Conservation (phyloP, 2,113 vertebrate genomes). For the Desmodus rotundus region DNA sequence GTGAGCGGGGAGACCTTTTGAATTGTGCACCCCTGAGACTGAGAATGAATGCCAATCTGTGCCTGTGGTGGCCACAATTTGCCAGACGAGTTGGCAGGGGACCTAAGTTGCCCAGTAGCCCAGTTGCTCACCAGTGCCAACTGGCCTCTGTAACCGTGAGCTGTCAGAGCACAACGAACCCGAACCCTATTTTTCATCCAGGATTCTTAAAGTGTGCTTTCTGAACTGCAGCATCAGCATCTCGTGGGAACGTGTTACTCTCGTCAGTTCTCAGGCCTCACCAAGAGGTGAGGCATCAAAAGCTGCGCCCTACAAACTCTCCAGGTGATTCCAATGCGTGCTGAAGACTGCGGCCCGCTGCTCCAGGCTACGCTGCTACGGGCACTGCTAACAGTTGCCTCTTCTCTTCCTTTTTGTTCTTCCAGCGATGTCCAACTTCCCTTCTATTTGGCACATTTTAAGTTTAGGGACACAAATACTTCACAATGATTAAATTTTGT, state of each 20-base stretch:
- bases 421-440: not conserved
- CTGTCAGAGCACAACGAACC: not conserved
- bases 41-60: not conserved
- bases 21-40: not conserved
- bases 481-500: not conserved
- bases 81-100: not conserved
- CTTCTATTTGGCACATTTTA: not conserved
- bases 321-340: accelerated
- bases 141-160: not conserved
- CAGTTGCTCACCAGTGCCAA: not conserved
- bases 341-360: not conserved
- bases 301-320: not conserved
- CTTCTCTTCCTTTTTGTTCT: not conserved
- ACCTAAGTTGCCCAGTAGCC: not conserved
- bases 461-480: not conserved
- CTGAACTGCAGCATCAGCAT: not conserved
- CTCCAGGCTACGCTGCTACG: accelerated
- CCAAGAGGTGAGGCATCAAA: not conserved
- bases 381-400: no score
- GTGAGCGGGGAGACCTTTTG: not conserved
- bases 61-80: not conserved
- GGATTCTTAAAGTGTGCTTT: not conserved
- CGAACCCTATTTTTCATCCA: not conserved
- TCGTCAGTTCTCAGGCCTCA: not conserved
- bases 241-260: not conserved